Conservation (phyloP, 2,888 invertebrate genomes). For the Agonopterix arenella region DNA sequence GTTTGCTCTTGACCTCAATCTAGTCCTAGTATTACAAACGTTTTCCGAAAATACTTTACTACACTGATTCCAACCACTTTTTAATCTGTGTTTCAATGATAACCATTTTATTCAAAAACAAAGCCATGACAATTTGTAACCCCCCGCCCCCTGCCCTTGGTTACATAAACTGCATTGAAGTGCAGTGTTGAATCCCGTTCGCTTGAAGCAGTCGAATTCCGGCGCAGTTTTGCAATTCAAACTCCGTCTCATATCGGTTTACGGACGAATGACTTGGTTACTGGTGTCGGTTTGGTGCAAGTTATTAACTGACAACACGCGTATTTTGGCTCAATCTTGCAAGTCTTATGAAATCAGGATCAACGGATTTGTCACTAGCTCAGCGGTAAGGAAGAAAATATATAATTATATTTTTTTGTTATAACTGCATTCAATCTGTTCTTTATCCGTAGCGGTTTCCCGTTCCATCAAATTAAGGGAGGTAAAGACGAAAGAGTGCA, state of each 20-base stretch:
- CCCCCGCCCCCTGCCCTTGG: too few species aligned
- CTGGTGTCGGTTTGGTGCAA: conserved; percentile 15
- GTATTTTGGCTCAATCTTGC: neutral
- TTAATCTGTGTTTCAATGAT: too few species aligned
- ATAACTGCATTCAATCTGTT: neutral
- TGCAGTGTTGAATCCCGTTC: neutral
- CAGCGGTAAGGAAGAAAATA: neutral
- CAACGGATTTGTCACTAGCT: neutral
- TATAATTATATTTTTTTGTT: too few species aligned
- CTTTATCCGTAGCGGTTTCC: too few species aligned
- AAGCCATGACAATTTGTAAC: too few species aligned
- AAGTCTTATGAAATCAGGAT: neutral
- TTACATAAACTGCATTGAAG: neutral
- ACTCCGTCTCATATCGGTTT: conserved; percentile 66
- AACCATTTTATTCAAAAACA: too few species aligned
- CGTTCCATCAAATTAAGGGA: too few species aligned
- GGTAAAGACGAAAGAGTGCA: too few species aligned
- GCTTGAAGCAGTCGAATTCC: conserved; percentile 23
- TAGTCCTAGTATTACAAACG: too few species aligned
- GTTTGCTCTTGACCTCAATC: too few species aligned
- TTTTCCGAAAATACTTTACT: too few species aligned
- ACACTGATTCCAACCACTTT: too few species aligned
- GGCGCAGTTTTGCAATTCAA: conserved; percentile 66
- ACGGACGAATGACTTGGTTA: conserved; percentile 50
- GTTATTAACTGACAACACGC: conserved; percentile 5